Percentiles rank a stretch among this genome's conserved stretches.
Evolutionary conservation across 2,797 vertebrate species (phyloP).

Genomic region (Chrosomus eos): DNA sequence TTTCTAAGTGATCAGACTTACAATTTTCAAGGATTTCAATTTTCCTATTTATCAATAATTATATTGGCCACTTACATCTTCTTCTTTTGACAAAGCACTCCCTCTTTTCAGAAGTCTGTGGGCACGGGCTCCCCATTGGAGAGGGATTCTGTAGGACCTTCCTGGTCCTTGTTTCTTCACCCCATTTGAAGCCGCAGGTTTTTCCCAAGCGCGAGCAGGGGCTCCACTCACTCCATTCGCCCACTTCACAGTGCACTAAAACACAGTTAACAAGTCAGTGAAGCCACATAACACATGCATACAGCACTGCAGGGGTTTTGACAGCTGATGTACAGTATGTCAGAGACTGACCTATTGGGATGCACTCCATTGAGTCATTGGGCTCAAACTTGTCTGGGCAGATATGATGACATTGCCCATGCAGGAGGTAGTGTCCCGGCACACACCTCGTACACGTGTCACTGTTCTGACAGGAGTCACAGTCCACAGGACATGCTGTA

Average conservation of each 20-base stretch:
- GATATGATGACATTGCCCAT: slow-evolving; percentile 89
- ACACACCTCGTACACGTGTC: slow-evolving; percentile 92
- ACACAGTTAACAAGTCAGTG: slow-evolving; percentile 20
- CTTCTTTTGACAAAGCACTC: slow-evolving; percentile 91
- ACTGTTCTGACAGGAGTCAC: slow-evolving; percentile 90
- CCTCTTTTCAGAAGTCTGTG: slow-evolving; percentile 85
- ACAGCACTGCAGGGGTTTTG: not conserved
- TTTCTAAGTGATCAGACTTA: slow-evolving; percentile 14
- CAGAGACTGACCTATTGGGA: slow-evolving; percentile 81
- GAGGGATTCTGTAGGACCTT: slow-evolving; percentile 88
- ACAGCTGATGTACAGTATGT: not conserved
- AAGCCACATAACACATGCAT: not conserved
- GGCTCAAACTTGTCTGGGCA: slow-evolving; percentile 93
- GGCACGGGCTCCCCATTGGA: slow-evolving; percentile 85
- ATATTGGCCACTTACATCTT: slow-evolving; percentile 76
- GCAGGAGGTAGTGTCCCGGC: slow-evolving; percentile 89
- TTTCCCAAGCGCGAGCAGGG: slow-evolving; percentile 88
- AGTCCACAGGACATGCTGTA: slow-evolving; percentile 94
- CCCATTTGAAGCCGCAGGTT: slow-evolving; percentile 92
- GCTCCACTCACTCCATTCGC: slow-evolving; percentile 93
- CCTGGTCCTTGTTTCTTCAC: slow-evolving; percentile 89
- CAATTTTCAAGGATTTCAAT: not conserved
- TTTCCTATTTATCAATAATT: not conserved
- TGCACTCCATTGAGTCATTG: slow-evolving; percentile 92
- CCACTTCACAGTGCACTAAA: slow-evolving; percentile 93